phyloP scores from a whole-genome alignment of 2,797 vertebrate species.

The Diglossa cyanea region DNA sequence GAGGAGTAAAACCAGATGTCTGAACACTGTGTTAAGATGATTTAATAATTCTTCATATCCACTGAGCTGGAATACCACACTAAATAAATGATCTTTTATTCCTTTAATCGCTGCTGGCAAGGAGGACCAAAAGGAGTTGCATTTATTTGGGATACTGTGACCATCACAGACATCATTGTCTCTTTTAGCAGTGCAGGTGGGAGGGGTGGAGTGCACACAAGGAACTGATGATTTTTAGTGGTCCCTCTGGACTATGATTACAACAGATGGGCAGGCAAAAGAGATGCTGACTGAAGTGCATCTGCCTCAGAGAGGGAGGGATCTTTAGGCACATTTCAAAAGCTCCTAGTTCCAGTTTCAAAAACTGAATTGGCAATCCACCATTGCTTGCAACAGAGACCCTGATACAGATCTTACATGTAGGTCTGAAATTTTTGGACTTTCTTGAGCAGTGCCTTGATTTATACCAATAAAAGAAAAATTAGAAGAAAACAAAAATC shows the following conservation, averaged over 20 bases:
- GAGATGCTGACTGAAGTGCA: not conserved
- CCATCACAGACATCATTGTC: not conserved
- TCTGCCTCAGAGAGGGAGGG: not conserved
- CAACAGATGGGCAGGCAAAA: conserved; percentile 16
- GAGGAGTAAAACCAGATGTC: not conserved
- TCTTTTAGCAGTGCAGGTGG: not conserved
- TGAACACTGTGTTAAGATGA: not conserved
- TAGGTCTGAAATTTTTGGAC: not conserved
- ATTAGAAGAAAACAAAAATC: not conserved
- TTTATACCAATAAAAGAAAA: not conserved
- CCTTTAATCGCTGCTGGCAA: not conserved
- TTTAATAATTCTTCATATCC: not conserved
- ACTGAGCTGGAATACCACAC: not conserved
- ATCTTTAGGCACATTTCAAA: not conserved
- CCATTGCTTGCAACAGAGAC: not conserved
- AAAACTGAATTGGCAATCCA: not conserved
- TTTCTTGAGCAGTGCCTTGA: not conserved
- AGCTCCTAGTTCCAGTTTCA: not conserved
- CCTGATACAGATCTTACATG: not conserved
- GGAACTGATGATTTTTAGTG: not conserved
- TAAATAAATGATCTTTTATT: not conserved
- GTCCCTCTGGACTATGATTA: not conserved
- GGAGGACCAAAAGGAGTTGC: not conserved
- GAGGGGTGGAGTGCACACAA: not conserved
- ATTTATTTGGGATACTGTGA: not conserved